Conservation (phyloP, 2,113 vertebrate species). For the Carassius gibelio region DNA sequence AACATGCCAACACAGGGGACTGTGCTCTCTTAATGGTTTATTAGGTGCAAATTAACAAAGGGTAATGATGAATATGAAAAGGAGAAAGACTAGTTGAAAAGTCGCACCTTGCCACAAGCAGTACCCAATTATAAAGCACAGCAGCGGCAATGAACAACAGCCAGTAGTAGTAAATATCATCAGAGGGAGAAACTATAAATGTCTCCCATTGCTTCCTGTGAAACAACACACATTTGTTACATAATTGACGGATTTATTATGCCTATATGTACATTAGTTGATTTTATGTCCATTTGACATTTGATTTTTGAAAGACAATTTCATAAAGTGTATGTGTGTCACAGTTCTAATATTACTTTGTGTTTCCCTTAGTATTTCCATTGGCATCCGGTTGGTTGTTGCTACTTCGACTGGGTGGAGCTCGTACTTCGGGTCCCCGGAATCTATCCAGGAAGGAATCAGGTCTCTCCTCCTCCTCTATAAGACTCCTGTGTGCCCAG, state of each 20-base stretch:
- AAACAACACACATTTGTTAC: conserved; percentile 2
- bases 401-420: conserved; percentile 69
- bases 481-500: conserved; percentile 86
- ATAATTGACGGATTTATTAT: background rate
- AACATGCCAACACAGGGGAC: background rate
- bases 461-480: conserved; percentile 82
- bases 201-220: conserved; percentile 80
- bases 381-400: conserved; percentile 67
- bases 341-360: conserved; percentile 63
- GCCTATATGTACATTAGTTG: background rate
- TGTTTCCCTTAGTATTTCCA: conserved; percentile 63
- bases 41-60: background rate
- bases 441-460: conserved; percentile 95
- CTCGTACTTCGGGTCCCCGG: conserved; percentile 82
- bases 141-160: conserved; percentile 84
- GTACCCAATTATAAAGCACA: conserved; percentile 92
- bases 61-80: background rate
- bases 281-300: background rate
- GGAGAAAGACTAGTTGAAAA: background rate
- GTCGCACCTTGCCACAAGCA: conserved; percentile 85
- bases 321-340: background rate
- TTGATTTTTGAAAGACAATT: background rate
- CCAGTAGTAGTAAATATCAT: conserved; percentile 89
- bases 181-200: conserved; percentile 87
- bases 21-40: background rate